Base-by-base conservation (phyloP, 2,888 invertebrate genomes). In the Andrena praecox region DNA sequence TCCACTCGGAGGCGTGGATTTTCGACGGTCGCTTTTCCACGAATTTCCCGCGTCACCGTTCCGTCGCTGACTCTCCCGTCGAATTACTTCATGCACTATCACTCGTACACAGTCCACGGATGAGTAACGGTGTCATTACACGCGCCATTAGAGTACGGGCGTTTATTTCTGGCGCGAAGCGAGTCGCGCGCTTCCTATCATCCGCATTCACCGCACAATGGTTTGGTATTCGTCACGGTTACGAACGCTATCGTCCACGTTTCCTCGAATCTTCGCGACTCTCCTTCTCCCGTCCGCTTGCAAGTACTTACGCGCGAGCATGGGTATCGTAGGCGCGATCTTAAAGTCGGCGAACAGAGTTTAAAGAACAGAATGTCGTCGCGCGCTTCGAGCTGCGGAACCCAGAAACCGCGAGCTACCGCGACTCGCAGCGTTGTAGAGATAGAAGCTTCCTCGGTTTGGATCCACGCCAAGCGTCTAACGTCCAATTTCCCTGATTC, bases 121-220 rank as follows among this genome's bases (percentile, higher is more conserved):
- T 70, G 80, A 76, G 42, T 77, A 80, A 83, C 68, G 69, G 54
- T 71, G 27, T 16, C 27, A 42, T 63, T 67, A 64, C 20, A 80
- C 71, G 24, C 60, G 27, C 54, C 33, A 68, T 48, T 60, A 20
- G 8, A n/a, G 27, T 66, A 66, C 35, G 70, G 67, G n/a, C 29
- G 27, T 64, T 35, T 56, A 8, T 20, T 77, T 71, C 72, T 48
- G 42, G n/a, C 56, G 56, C 24, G 50, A 50, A 68, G 29, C 10
- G 24, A 76, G 4, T 27, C 56, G 56, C 42, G 27, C 56, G 24
- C 10, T n/a, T 31, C 12, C 29, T 59, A 33, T 69, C 59, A 33
- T 50, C 35, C 8, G 52, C n/a, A 20, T 20, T n/a, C 20, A 10
- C 27, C 12, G 48, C 54, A 62, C 62, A 24, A 48, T 35, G 24